Percentiles rank a stretch among this genome's conserved stretches.
These are phyloP conservation scores for Poicephalus gulielmi DNA, from an alignment of 2,113 vertebrate genomes.

Conservation along the genomic window DNA sequence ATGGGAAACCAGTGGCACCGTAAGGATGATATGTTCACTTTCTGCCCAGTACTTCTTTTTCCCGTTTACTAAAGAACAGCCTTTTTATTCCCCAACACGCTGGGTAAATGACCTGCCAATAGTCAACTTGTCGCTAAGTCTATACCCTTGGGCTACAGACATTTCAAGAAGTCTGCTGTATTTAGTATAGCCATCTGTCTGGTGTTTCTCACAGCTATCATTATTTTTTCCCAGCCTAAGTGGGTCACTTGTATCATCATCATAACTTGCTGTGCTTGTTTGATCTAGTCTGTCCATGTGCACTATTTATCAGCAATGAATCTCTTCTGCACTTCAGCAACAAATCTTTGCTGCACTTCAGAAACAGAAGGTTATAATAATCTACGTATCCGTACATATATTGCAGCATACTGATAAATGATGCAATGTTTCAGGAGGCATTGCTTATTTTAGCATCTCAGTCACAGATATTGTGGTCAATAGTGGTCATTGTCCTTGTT, in stretches of 20 bases:
- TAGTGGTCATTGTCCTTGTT: not conserved
- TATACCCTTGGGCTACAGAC: not conserved
- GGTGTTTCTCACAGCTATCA: not conserved
- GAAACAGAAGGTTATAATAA: not conserved
- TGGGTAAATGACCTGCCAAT: not conserved
- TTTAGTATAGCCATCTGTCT: not conserved
- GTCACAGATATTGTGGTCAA: not conserved
- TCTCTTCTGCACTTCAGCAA: not conserved
- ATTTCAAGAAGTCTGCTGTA: not conserved
- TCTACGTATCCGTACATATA: not conserved
- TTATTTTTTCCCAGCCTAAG: not conserved
- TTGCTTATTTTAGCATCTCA: not conserved
- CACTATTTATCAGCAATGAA: not conserved
- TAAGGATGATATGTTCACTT: not conserved
- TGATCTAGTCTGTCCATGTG: not conserved
- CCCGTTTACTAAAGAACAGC: not conserved
- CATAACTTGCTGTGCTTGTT: not conserved
- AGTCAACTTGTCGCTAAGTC: not conserved
- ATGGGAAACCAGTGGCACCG: not conserved
- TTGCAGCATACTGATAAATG: not conserved
- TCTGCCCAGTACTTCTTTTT: not conserved
- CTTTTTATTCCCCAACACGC: not conserved
- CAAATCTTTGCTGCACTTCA: not conserved
- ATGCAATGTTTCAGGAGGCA: not conserved
- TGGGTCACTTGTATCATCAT: not conserved